Base-by-base conservation (phyloP, 2,888 invertebrate species). In the Mamestra brassicae region DNA sequence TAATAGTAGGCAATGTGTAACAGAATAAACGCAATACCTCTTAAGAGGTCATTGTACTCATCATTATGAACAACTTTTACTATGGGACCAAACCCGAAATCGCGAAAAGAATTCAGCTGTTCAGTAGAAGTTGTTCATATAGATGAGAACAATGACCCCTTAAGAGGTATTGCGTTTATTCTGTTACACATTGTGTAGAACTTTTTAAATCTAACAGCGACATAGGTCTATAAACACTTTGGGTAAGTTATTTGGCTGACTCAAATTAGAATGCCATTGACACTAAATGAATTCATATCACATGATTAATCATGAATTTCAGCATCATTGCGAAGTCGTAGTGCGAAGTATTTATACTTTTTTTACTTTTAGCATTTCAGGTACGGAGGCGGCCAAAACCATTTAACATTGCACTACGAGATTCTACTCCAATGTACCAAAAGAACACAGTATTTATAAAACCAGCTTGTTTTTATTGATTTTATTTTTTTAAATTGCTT, bases 401-500 rank as follows among this genome's bases (percentile, higher is more conserved):
- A 65, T 81, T 61, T 72, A 52, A 54, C 71, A 76, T 67, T 70
- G 76, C 82, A 50, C n/a, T 66, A 69, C 78, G 76, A 72, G 63
- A 71, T 71, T 78, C 68, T 69, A 84, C 76, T 85, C 85, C 87
- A 86, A 66, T 83, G 85, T 88, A 87, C 88, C 87, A 70, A 84
- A 77, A 88, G 84, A 91, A 87, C 88, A 89, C 92, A 93, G 93
- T 94, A 94, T 95, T 94, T 93, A 91, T 89, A 52, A 79, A 74
- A 87, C 80, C 74, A 74, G 74, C 74, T 84, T 87, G 74, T 80
- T 82, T 82, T 85, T 81, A 81, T 81, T 70, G 73, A 72, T 74
- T 26, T 38, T 71, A 71, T 74, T 79, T 84, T 71, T 71, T 80
- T 52, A 34, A 34, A 67, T 68, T 87, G 62, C 70, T 62, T 84